These are phyloP conservation scores for Luperina testacea DNA, from an alignment of 2,888 invertebrate species.

Conservation along the genomic window DNA sequence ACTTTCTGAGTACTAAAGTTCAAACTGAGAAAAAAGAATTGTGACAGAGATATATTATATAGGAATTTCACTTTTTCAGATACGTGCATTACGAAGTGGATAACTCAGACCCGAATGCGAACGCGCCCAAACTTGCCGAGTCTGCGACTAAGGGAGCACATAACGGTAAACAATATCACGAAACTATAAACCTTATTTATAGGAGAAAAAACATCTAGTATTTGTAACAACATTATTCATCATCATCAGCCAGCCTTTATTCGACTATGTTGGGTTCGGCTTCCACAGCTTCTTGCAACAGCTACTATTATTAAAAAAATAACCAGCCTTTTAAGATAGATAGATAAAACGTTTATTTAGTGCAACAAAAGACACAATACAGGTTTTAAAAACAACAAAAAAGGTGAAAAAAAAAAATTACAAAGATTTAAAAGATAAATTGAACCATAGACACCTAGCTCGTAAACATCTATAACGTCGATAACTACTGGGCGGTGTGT, in stretches of 20 bases:
- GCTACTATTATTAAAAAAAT: neutral
- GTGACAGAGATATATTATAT: neutral
- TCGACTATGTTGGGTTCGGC: neutral
- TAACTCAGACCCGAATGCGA: constrained; percentile 89
- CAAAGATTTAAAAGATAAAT: no score
- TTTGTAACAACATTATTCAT: neutral
- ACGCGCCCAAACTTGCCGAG: constrained; percentile 75
- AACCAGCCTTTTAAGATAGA: no score
- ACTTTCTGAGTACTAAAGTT: neutral
- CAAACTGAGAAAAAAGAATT: neutral
- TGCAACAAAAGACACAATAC: no score
- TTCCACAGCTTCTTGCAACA: neutral
- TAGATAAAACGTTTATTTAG: no score
- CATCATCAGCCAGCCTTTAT: neutral
- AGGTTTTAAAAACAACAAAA: no score
- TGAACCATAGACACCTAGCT: no score
- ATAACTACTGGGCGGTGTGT: no score
- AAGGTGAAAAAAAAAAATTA: no score
- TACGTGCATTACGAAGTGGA: constrained; percentile 99
- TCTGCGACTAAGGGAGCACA: constrained; percentile 71
- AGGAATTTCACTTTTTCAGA: constrained; percentile 80
- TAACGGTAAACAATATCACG: constrained; percentile 71
- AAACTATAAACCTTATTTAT: no score
- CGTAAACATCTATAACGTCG: no score
- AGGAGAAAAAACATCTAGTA: neutral